phyloP scores from a whole-genome alignment of 2,113 vertebrate genomes.

The Campylomormyrus numenius region DNA sequence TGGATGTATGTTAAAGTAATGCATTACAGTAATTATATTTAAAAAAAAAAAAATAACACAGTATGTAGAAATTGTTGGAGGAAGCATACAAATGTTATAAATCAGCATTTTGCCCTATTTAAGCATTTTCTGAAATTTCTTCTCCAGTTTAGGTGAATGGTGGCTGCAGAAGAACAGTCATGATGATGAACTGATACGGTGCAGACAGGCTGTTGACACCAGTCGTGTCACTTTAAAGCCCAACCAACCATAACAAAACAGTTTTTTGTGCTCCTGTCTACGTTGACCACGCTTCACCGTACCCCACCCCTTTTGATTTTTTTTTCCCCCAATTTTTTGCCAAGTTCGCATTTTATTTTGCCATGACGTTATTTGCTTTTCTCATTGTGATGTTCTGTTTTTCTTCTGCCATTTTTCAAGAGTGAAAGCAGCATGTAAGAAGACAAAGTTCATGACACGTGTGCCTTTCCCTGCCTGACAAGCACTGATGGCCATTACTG shows the following conservation, averaged over 20 bases:
- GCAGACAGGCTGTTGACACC: not conserved
- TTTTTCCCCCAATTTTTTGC: slow-evolving; percentile 17
- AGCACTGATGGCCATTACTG: not conserved
- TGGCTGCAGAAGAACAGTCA: slow-evolving; percentile 15
- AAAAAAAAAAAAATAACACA: not conserved
- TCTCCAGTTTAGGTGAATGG: slow-evolving; percentile 49
- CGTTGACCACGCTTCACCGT: not conserved
- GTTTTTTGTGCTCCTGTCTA: too few relatives aligned
- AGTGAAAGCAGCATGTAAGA: not conserved
- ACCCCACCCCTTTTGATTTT: not conserved
- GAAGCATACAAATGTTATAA: not conserved
- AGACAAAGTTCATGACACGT: not conserved
- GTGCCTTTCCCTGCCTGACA: not conserved
- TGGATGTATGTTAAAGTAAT: not conserved
- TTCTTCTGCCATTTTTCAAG: slow-evolving; percentile 24
- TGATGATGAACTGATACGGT: slow-evolving; percentile 13
- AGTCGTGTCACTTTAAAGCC: not conserved
- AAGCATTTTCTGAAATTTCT: not conserved
- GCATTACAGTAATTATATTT: not conserved
- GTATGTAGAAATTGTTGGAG: not conserved
- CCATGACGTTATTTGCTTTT: slow-evolving; percentile 5
- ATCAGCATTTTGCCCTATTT: not conserved
- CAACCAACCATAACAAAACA: not conserved
- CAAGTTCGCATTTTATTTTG: slow-evolving; percentile 33
- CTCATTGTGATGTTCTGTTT: not conserved